Conservation (phyloP, 2,888 invertebrate species). For the Cyclophora punctaria region DNA sequence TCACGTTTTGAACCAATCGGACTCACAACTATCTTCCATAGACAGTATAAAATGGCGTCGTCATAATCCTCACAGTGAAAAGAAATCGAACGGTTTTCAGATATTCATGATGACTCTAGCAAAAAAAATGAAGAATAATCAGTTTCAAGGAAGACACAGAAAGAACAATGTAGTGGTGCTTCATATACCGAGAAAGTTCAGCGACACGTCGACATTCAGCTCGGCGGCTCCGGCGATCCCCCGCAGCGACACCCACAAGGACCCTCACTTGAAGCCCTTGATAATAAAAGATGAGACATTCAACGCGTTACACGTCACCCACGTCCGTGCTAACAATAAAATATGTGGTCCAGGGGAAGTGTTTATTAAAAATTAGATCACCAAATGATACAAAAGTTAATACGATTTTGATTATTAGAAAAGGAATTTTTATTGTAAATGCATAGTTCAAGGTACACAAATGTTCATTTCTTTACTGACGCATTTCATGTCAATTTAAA, state of each 20-base stretch:
- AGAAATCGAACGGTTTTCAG: slow-evolving; percentile 24
- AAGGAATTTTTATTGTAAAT: too few relatives aligned
- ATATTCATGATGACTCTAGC: slow-evolving; percentile 27
- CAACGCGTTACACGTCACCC: slow-evolving; percentile 8
- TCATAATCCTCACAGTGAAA: slow-evolving; percentile 12
- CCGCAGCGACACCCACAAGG: slow-evolving; percentile 19
- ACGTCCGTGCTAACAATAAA: slow-evolving; percentile 16
- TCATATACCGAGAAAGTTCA: slow-evolving; percentile 25
- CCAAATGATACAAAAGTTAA: too few relatives aligned
- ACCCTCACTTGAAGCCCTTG: slow-evolving; percentile 30
- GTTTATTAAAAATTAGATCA: slow-evolving; percentile 15
- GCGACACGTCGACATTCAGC: slow-evolving; percentile 20
- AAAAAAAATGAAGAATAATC: slow-evolving; percentile 29
- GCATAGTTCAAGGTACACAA: too few relatives aligned
- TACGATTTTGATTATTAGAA: too few relatives aligned
- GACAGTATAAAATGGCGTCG: slow-evolving; percentile 24
- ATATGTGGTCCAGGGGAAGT: slow-evolving; percentile 44
- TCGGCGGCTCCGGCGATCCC: slow-evolving; percentile 12
- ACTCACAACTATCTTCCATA: slow-evolving; percentile 27
- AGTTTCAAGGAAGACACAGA: slow-evolving; percentile 13
- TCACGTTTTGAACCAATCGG: slow-evolving; percentile 32
- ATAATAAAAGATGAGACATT: slow-evolving; percentile 25
- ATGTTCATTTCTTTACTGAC: too few relatives aligned
- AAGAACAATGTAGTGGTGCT: slow-evolving; percentile 33
- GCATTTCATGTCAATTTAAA: too few relatives aligned